A percentile compares a stretch with the other conserved stretches of the same genome.
phyloP scores from a whole-genome alignment of 2,797 vertebrate genomes.

The Orientallactaga sibirica region DNA sequence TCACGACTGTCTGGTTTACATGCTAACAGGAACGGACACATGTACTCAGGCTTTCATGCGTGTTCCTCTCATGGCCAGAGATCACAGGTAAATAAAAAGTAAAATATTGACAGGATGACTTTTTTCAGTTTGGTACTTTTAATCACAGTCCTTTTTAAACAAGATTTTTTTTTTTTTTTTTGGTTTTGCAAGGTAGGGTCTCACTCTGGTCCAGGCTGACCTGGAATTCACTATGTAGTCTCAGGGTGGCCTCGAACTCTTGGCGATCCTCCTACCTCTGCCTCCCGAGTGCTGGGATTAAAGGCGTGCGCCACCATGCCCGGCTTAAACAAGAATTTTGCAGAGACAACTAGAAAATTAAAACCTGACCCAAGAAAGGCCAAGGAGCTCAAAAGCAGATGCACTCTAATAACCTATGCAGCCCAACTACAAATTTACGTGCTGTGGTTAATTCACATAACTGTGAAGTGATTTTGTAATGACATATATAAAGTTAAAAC shows the following conservation, averaged over 20 bases:
- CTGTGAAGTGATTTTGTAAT: neutral
- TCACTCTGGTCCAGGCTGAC: too few relatives aligned
- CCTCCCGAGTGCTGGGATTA: too few relatives aligned
- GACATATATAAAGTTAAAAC: conserved; percentile 29
- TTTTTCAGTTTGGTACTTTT: conserved; percentile 50
- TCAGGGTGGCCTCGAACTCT: too few relatives aligned
- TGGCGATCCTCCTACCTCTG: too few relatives aligned
- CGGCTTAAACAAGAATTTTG: neutral
- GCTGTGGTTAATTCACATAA: conserved; percentile 26
- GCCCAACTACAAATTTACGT: neutral
- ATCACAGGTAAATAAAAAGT: conserved; percentile 12
- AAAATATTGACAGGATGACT: neutral
- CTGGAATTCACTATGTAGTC: too few relatives aligned
- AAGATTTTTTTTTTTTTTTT: too few relatives aligned
- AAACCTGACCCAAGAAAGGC: neutral
- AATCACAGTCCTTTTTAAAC: neutral
- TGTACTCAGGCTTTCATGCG: neutral
- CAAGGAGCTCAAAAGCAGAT: neutral
- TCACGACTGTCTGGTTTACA: neutral
- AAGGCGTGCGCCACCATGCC: too few relatives aligned
- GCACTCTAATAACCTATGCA: neutral
- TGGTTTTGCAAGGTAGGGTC: too few relatives aligned
- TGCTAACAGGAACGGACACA: neutral
- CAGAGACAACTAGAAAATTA: conserved; percentile 7
- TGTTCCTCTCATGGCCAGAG: conserved; percentile 15